Evolutionary conservation across 1,140 invertebrate genomes (phyloP).

Genomic region (Drosophila orosa): DNA sequence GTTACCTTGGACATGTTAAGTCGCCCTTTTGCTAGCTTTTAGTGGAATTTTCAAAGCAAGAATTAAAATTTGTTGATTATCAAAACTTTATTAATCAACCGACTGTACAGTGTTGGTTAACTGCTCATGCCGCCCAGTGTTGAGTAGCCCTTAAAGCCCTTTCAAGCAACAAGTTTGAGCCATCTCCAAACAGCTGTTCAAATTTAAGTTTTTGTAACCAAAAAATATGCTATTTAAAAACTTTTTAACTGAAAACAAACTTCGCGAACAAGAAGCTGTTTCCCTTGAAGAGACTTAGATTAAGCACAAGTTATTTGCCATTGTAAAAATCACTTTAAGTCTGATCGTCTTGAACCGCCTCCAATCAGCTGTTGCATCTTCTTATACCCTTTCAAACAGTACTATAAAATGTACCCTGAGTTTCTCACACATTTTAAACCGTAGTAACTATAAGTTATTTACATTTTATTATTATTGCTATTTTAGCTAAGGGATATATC

Average conservation of each 20-base stretch:
- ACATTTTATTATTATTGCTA: background rate
- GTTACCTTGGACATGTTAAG: conserved; percentile 86
- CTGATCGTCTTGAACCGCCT: conserved; percentile 11
- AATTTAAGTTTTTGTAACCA: background rate
- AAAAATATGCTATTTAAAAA: too few relatives aligned
- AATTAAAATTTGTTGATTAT: too few relatives aligned
- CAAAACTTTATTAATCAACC: conserved; percentile 8
- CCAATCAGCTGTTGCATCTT: conserved; percentile 39
- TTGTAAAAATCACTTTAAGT: background rate
- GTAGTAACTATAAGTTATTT: background rate
- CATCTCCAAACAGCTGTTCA: background rate
- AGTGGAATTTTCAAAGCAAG: conserved; percentile 11
- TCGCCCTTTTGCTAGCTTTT: background rate
- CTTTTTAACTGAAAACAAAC: rapidly evolving
- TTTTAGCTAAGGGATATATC: too few relatives aligned
- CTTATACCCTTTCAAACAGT: background rate
- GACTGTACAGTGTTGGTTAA: conserved; percentile 24
- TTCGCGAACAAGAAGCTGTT: background rate
- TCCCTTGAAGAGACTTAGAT: background rate
- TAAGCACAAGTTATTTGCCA: background rate
- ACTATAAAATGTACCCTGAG: background rate
- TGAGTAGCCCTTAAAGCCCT: background rate
- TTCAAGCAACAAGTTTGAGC: conserved; percentile 7
- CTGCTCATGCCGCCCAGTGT: background rate
- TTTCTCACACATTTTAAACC: background rate